These are phyloP conservation scores for Coelinius sp. DNA, from an alignment of 2,888 invertebrate species.

Conservation along the genomic window DNA sequence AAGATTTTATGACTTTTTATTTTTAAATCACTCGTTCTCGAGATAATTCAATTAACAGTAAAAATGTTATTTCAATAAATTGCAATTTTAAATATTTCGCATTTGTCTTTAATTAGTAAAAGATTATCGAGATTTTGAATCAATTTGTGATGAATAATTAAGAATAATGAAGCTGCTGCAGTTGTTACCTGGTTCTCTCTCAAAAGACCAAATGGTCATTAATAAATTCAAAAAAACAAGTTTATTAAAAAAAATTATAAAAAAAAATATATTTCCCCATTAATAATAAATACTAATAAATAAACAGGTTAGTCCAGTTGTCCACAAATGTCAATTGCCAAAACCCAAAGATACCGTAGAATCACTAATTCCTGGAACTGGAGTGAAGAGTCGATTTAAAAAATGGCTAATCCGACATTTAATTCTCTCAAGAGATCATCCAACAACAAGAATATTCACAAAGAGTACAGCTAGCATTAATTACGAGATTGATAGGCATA, in stretches of 20 bases:
- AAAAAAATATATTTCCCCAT: not conserved
- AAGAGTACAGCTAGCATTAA: conserved; percentile 65
- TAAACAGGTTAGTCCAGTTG: conserved; percentile 43
- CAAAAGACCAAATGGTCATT: not conserved
- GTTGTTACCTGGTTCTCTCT: conserved; percentile 9
- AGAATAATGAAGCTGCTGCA: conserved; percentile 33
- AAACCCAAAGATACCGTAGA: conserved; percentile 48
- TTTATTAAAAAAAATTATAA: too few relatives aligned
- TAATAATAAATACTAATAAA: not conserved
- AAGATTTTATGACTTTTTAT: too few relatives aligned
- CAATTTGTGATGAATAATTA: too few relatives aligned
- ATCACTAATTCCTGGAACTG: conserved; percentile 41
- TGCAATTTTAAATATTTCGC: too few relatives aligned
- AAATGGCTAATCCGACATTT: conserved; percentile 54
- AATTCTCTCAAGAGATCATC: conserved; percentile 55
- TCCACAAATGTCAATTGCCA: conserved; percentile 53
- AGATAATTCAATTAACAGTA: too few relatives aligned
- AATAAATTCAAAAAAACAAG: not conserved
- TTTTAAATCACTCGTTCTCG: too few relatives aligned
- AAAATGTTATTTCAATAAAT: too few relatives aligned
- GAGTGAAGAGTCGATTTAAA: conserved; percentile 39
- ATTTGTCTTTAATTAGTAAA: too few relatives aligned
- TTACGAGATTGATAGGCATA: conserved; percentile 65
- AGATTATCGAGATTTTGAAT: too few relatives aligned
- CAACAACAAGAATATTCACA: conserved; percentile 54